These are phyloP conservation scores for Drosophila kanekoi DNA, from an alignment of 2,888 invertebrate species.

Conservation along the genomic window DNA sequence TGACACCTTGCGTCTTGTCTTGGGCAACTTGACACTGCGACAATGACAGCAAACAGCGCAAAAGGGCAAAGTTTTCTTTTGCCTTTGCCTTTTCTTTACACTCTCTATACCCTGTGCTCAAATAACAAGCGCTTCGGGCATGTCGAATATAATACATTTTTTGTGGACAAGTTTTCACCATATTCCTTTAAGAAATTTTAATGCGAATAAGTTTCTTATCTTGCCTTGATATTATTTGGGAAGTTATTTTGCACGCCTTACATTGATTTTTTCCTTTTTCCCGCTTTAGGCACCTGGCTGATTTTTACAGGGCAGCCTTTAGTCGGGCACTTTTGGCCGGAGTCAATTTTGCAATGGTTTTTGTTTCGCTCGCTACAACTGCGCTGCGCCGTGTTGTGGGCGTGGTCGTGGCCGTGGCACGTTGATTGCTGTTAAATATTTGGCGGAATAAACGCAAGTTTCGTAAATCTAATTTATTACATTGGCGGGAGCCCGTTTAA, in stretches of 20 bases:
- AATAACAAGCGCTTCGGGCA: background rate
- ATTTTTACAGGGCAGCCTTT: constrained; percentile 3
- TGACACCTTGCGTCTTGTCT: constrained; percentile 77
- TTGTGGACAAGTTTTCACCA: too few species aligned
- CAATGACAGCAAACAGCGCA: constrained; percentile 52
- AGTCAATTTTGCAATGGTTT: constrained; percentile 13
- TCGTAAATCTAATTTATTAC: constrained; percentile 77
- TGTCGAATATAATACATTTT: background rate
- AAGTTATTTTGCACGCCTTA: too few species aligned
- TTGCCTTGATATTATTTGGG: too few species aligned
- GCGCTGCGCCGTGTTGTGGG: constrained; percentile 25
- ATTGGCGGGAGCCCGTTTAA: constrained; percentile 64
- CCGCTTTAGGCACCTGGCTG: background rate
- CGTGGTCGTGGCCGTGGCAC: constrained; percentile 26
- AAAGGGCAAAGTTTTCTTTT: constrained; percentile 69
- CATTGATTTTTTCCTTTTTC: too few species aligned
- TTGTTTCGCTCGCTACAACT: constrained; percentile 28
- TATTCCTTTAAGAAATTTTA: too few species aligned
- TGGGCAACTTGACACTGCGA: constrained; percentile 66
- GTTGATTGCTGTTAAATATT: constrained; percentile 79
- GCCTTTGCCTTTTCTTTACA: constrained; percentile 37
- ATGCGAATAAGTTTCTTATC: too few species aligned
- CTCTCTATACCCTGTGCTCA: constrained; percentile 33
- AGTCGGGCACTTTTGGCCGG: constrained; percentile 7
- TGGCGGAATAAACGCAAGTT: constrained; percentile 66